Evolutionary conservation across 2,113 vertebrate genomes (phyloP).

Genomic region (Delphinapterus leucas): DNA sequence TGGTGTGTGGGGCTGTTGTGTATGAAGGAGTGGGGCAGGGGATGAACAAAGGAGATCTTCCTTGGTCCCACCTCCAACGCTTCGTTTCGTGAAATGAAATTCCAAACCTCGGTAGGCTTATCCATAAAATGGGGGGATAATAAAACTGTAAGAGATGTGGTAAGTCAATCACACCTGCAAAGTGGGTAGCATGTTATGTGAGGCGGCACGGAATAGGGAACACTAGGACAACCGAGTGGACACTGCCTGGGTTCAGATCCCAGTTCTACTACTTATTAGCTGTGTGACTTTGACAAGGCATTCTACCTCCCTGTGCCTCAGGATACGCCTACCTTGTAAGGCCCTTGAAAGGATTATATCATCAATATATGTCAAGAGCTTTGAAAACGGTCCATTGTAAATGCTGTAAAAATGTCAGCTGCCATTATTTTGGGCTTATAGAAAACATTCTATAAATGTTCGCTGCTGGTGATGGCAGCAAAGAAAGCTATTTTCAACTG

Average conservation of each 20-base stretch:
- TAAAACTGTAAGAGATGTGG: not conserved
- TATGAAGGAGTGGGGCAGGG: no score
- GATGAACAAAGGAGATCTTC: not conserved
- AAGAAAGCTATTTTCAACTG: not conserved
- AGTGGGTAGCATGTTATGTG: not conserved
- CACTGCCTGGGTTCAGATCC: no score
- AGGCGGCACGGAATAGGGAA: not conserved
- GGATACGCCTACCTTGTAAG: fast-evolving
- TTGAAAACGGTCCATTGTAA: not conserved
- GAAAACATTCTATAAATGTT: not conserved
- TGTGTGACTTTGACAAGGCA: not conserved
- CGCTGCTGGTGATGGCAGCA: not conserved
- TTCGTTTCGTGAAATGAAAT: not conserved
- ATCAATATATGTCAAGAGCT: not conserved
- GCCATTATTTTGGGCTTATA: not conserved
- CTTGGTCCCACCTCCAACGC: not conserved
- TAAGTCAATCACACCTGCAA: not conserved
- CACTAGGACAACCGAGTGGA: not conserved
- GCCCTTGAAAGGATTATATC: not conserved
- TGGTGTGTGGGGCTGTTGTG: no score
- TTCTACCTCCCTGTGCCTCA: not conserved
- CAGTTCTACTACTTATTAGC: not conserved
- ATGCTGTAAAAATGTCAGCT: not conserved
- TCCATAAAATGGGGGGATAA: not conserved
- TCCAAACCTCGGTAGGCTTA: not conserved